Percentiles rank a stretch among this genome's conserved stretches.
Evolutionary conservation across 2,888 invertebrate species (phyloP).

Genomic region (Cheilosia vernalis): DNA sequence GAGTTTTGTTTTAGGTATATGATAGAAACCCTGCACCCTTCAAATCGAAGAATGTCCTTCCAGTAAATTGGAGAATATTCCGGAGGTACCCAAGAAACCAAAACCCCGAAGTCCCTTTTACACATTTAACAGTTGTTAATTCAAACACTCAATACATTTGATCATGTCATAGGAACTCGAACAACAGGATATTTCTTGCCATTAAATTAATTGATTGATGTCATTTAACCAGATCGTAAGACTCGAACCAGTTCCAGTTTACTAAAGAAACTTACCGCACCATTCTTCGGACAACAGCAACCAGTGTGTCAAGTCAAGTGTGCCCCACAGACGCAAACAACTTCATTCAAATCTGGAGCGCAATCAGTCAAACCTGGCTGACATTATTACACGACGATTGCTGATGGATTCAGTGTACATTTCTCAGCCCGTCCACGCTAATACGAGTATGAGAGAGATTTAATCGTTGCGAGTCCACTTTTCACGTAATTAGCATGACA

Average conservation of each 20-base stretch:
- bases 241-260: conserved; percentile 20
- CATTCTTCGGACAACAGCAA: conserved; percentile 25
- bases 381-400: conserved; percentile 50
- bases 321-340: conserved; percentile 30
- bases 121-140: too few relatives aligned
- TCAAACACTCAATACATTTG: too few relatives aligned
- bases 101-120: too few relatives aligned
- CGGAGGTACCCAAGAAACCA: too few relatives aligned
- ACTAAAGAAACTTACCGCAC: neutral
- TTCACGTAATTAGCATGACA: neutral
- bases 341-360: conserved; percentile 67
- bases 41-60: too few relatives aligned
- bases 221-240: conserved; percentile 44
- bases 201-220: conserved; percentile 55
- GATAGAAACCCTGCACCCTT: too few relatives aligned
- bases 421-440: neutral
- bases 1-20: too few relatives aligned
- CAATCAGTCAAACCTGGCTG: conserved; percentile 76
- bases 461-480: neutral
- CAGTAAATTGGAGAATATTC: too few relatives aligned
- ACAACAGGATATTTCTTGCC: neutral
- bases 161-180: too few relatives aligned
- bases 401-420: neutral
- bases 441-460: neutral
- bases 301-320: conserved; percentile 31